Conservation (phyloP, 2,888 invertebrate genomes). For the Litoditis marina region DNA sequence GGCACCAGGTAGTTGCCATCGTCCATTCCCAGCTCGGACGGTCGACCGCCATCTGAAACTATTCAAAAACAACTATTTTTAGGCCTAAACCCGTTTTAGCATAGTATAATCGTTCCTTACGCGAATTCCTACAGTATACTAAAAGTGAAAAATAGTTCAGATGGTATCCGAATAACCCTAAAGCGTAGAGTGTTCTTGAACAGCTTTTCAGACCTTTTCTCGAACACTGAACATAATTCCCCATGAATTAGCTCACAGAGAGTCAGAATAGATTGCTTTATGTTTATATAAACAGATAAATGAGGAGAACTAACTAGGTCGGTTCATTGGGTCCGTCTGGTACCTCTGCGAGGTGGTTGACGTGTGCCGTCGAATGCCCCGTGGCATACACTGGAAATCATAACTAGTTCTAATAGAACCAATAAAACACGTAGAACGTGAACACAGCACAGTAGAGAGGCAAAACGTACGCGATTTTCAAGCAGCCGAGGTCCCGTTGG, state of each 20-base stretch:
- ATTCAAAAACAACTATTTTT: no score
- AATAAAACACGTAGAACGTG: background rate
- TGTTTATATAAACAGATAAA: no score
- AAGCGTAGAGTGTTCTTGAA: no score
- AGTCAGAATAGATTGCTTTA: no score
- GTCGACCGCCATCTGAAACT: no score
- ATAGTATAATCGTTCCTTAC: no score
- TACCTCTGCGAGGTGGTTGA: constrained; percentile 42
- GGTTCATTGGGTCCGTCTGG: constrained; percentile 40
- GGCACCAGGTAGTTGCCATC: constrained; percentile 32
- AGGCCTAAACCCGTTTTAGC: no score
- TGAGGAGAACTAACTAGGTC: constrained; percentile 20
- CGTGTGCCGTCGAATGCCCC: constrained; percentile 1
- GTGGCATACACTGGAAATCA: no score
- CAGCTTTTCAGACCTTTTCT: no score
- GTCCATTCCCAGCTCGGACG: constrained; percentile 13
- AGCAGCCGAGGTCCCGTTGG: background rate
- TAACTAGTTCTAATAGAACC: background rate
- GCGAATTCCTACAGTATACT: no score
- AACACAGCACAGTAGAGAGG: background rate
- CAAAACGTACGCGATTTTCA: background rate
- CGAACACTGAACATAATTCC: background rate
- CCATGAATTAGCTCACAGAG: background rate
- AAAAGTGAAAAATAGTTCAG: no score
- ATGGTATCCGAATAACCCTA: no score